Base-by-base conservation (phyloP, 2,797 vertebrate genomes). In the Perodicticus potto region DNA sequence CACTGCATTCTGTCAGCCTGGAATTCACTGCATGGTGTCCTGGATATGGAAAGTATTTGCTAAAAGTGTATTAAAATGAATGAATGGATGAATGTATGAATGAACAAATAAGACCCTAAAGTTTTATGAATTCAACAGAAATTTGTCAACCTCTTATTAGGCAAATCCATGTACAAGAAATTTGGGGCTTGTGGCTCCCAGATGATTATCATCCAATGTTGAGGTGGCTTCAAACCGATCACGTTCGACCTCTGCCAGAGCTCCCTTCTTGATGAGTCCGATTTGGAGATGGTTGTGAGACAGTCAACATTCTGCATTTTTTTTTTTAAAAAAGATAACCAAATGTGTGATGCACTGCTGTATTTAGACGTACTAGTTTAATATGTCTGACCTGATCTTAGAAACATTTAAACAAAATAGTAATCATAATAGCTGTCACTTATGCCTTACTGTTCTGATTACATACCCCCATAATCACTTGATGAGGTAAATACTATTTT, bases 121-220 rank as follows among this genome's bases (percentile, higher is more conserved):
- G 57, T 91, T 94, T 86, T 27, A 45, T 82, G 73, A 91, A 78
- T 80, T 86, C 37, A 72, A 80, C 14, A 25, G 55, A n/a, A 74
- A 34, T 67, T 59, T 55, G 32, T 86, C 55, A 34, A 57, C 9
- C 5, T 65, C 14, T 49, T 23, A 53, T 76, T 74, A 91, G 84
- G 22, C 22, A 86, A 91, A 67, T 40, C 19, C 8, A 19, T 63
- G 20, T 89, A 57, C 3, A 55, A 86, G 20, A 70, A 43, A 77
- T 12, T 59, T n/a, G 8, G 61, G n/a, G 8, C 29, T 63, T 43
- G 20, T 43, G 63, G 20, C 16, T 25, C 2, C 1, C 3, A 27
- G 7, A 2, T 72, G 32, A 73, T 73, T 88, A 23, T 37, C 32
- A 6, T 23, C 20, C 32, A n/a, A 23, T 80, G 7, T 13, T 14